Conservation (phyloP, 2,797 vertebrate genomes). For the Decapterus maruadsi region DNA sequence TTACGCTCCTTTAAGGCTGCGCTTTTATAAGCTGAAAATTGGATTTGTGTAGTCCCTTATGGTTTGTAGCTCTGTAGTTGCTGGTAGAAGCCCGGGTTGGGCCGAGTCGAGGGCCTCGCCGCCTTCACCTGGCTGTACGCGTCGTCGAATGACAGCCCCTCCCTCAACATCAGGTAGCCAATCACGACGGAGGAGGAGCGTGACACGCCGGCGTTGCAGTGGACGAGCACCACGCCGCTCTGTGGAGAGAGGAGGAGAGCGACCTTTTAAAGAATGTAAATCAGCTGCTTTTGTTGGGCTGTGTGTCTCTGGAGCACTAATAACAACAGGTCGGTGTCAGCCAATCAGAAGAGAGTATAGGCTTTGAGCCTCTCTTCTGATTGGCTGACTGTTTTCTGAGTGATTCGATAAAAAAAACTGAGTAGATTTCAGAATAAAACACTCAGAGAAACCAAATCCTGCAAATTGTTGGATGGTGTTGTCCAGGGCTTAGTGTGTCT, state of each 20-base stretch:
- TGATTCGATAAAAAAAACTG: too few relatives aligned
- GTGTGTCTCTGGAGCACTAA: background rate
- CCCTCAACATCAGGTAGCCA: constrained; percentile 92
- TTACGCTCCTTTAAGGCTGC: background rate
- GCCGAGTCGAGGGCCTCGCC: constrained; percentile 86
- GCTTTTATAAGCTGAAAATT: background rate
- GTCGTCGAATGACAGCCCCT: constrained; percentile 88
- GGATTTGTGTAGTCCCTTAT: background rate
- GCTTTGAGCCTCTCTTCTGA: too few relatives aligned
- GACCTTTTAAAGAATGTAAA: background rate
- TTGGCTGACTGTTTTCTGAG: too few relatives aligned
- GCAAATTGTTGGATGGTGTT: too few relatives aligned
- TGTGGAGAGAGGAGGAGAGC: constrained; percentile 55
- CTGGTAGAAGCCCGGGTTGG: constrained; percentile 74
- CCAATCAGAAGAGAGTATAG: too few relatives aligned
- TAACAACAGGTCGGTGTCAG: too few relatives aligned
- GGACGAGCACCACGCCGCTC: constrained; percentile 91
- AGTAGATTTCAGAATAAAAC: too few relatives aligned
- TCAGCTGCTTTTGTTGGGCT: background rate
- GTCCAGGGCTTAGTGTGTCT: too few relatives aligned
- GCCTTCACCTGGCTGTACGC: constrained; percentile 90
- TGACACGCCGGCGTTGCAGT: constrained; percentile 97
- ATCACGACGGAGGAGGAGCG: constrained; percentile 91
- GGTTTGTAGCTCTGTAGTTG: constrained; percentile 71
- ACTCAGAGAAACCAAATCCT: too few relatives aligned